Evolutionary conservation across 2,113 vertebrate genomes (phyloP).

Genomic region (Lates calcarifer): DNA sequence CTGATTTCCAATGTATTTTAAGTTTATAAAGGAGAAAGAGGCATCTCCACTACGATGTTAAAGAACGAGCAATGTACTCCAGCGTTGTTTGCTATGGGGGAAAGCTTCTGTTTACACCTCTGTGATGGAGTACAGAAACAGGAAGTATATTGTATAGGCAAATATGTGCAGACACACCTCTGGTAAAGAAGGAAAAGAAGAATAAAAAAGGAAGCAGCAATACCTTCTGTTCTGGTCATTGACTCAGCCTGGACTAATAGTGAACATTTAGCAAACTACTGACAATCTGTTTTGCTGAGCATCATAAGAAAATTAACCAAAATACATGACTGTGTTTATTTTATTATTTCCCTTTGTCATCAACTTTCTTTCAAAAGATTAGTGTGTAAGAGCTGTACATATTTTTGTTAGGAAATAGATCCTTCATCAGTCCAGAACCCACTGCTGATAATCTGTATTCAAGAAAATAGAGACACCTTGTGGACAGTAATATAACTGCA

Average conservation of each 20-base stretch:
- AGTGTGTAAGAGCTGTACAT: not conserved
- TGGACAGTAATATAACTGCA: constrained; percentile 24
- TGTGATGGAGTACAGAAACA: constrained; percentile 80
- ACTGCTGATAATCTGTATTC: not conserved
- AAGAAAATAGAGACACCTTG: constrained; percentile 29
- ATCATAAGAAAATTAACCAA: not conserved
- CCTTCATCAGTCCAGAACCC: not conserved
- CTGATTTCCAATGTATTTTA: not conserved
- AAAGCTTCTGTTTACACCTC: constrained; percentile 85
- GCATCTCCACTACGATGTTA: constrained; percentile 26
- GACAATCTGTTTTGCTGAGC: not conserved
- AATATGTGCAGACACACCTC: constrained; percentile 56
- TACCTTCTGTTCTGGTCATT: constrained; percentile 5
- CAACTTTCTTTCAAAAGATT: not conserved
- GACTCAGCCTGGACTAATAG: not conserved
- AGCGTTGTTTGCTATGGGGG: constrained; percentile 75
- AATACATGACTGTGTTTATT: not conserved
- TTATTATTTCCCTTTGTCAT: not conserved
- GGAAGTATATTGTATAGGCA: constrained; percentile 80
- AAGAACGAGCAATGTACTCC: constrained; percentile 37
- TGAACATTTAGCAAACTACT: not conserved
- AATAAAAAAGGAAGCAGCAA: not conserved
- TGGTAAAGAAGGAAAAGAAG: not conserved
- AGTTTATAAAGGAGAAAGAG: constrained; percentile 1
- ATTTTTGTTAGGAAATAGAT: not conserved